phyloP scores from a whole-genome alignment of 2,113 vertebrate genomes.

The Pagrus major region DNA sequence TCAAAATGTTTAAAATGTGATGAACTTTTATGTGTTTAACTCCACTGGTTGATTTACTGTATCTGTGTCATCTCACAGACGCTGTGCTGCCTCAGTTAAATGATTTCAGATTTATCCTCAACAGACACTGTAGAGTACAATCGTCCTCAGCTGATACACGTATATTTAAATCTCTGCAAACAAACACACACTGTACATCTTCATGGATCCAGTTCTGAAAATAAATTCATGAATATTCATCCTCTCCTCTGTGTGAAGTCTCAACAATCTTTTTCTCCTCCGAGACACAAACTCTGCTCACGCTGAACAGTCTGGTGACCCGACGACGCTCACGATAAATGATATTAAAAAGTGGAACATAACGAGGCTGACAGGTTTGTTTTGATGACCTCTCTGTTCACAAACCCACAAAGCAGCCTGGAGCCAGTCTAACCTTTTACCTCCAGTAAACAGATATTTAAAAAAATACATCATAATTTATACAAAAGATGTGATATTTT shows the following conservation, averaged over 20 bases:
- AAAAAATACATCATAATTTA: background rate
- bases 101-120: too few species aligned
- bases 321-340: background rate
- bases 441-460: background rate
- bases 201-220: background rate
- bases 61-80: too few species aligned
- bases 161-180: too few species aligned
- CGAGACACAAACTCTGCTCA: background rate
- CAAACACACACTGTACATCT: background rate
- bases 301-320: background rate
- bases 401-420: too few species aligned
- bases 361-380: background rate
- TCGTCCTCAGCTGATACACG: too few species aligned
- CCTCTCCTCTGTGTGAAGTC: background rate
- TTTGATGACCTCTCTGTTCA: background rate
- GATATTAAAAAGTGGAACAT: background rate
- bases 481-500: background rate
- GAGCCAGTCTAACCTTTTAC: background rate
- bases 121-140: too few species aligned
- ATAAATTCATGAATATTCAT: slow-evolving; percentile 26
- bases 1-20: too few species aligned
- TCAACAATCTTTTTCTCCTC: background rate
- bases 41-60: too few species aligned
- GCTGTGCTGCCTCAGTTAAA: too few species aligned
- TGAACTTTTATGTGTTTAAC: too few species aligned